Percentiles rank a stretch among this genome's conserved stretches.
Conservation (phyloP, 2,113 vertebrate genomes). For the Hippocampus guttulatus region DNA sequence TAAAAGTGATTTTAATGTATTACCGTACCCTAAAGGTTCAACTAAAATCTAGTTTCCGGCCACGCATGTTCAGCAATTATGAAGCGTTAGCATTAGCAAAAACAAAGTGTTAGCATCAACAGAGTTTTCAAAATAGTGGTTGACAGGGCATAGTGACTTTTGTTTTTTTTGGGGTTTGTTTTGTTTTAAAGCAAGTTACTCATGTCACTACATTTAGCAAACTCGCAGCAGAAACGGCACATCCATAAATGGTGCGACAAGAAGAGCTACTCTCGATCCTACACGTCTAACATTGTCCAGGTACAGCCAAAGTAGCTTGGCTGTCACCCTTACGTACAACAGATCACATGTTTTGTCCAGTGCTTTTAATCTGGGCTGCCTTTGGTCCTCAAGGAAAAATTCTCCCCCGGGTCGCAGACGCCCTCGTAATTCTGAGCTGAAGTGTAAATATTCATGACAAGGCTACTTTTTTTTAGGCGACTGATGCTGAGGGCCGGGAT, state of each 20-base stretch:
- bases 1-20: neutral
- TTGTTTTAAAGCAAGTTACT: neutral
- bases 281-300: conserved; percentile 39
- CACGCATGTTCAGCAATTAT: neutral
- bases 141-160: neutral
- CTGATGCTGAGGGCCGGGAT: too few relatives aligned
- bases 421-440: conserved; percentile 57
- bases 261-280: conserved; percentile 21
- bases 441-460: conserved; percentile 59
- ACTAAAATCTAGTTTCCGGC: neutral
- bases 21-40: neutral
- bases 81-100: neutral
- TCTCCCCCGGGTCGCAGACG: conserved; percentile 37
- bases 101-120: neutral
- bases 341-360: conserved; percentile 30
- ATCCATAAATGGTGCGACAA: conserved; percentile 45
- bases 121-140: neutral
- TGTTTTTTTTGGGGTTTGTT: conserved; percentile 1
- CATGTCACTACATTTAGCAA: neutral
- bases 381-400: conserved; percentile 35
- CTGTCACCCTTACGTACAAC: conserved; percentile 45
- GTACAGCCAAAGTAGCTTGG: conserved; percentile 26
- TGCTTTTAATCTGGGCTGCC: conserved; percentile 30
- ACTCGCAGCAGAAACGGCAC: conserved; percentile 3
- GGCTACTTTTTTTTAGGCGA: conserved; percentile 7